phyloP scores from a whole-genome alignment of 2,888 invertebrate genomes.

The Tiliacea citrago region DNA sequence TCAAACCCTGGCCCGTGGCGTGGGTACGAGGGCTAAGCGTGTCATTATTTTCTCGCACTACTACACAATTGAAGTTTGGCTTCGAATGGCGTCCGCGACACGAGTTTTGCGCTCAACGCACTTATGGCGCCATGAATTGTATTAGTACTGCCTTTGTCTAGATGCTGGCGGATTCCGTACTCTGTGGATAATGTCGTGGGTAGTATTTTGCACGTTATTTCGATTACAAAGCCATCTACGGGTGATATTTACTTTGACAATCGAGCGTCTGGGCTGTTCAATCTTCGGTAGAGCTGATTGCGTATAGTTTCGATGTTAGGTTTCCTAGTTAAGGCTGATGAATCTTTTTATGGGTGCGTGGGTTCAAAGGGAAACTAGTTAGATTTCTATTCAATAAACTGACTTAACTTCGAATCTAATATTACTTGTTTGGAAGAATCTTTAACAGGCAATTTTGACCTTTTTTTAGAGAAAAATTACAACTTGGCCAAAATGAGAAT shows the following conservation, averaged over 20 bases:
- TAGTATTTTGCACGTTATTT: slow-evolving; percentile 46
- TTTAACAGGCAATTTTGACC: not conserved
- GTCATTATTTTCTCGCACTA: not conserved
- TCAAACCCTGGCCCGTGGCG: not conserved
- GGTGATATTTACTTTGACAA: slow-evolving; percentile 42
- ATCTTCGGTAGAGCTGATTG: slow-evolving; percentile 47
- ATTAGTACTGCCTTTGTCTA: not conserved
- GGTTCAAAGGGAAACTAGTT: slow-evolving; percentile 24
- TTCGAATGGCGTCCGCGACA: not conserved
- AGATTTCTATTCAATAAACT: slow-evolving; percentile 14
- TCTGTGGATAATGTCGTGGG: slow-evolving; percentile 31
- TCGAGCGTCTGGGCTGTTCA: slow-evolving; percentile 33
- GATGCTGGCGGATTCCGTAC: not conserved
- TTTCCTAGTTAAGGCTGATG: slow-evolving; percentile 36
- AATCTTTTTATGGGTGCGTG: slow-evolving; percentile 53
- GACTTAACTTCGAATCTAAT: not conserved
- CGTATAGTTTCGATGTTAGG: slow-evolving; percentile 24
- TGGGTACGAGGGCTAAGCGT: too few relatives aligned
- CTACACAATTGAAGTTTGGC: not conserved
- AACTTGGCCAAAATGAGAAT: not conserved
- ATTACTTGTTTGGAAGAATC: not conserved
- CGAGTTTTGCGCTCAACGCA: not conserved
- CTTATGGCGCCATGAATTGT: too few relatives aligned
- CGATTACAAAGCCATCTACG: slow-evolving; percentile 42
- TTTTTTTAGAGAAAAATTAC: not conserved